phyloP scores from a whole-genome alignment of 2,888 invertebrate species.

The Chymomyza caudatula region DNA sequence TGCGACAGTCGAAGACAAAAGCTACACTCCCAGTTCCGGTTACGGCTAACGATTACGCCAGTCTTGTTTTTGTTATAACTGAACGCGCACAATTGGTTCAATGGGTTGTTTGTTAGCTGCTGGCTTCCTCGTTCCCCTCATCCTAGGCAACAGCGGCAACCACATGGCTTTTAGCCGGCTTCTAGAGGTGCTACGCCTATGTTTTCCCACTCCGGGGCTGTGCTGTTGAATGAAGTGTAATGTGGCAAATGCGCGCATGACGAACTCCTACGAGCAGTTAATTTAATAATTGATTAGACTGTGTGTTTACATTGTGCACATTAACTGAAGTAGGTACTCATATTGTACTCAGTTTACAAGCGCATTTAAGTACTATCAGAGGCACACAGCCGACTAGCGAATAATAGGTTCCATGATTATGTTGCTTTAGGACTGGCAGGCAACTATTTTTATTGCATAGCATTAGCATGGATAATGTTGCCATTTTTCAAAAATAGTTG shows the following conservation, averaged over 20 bases:
- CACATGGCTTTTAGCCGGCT: neutral
- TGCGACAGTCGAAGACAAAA: neutral
- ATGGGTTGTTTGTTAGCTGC: conserved; percentile 23
- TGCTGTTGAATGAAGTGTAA: conserved; percentile 29
- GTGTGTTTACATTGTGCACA: neutral
- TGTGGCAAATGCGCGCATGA: conserved; percentile 1
- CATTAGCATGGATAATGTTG: neutral
- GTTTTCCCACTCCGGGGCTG: neutral
- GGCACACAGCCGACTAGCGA: neutral
- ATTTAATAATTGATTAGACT: conserved; percentile 49
- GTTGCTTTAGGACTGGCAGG: neutral
- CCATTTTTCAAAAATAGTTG: neutral
- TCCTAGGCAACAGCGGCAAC: neutral
- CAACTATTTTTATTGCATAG: neutral
- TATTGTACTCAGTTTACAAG: neutral
- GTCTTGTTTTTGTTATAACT: conserved; percentile 35
- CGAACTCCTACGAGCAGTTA: conserved; percentile 29
- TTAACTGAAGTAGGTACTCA: neutral
- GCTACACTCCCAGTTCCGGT: neutral
- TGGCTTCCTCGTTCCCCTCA: conserved; percentile 6
- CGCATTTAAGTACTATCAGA: neutral
- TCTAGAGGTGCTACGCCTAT: neutral
- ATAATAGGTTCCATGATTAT: neutral
- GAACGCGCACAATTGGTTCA: conserved; percentile 44
- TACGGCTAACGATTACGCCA: neutral